These are phyloP conservation scores for Amblyornis subalaris DNA, from an alignment of 2,113 vertebrate genomes.

Conservation along the genomic window DNA sequence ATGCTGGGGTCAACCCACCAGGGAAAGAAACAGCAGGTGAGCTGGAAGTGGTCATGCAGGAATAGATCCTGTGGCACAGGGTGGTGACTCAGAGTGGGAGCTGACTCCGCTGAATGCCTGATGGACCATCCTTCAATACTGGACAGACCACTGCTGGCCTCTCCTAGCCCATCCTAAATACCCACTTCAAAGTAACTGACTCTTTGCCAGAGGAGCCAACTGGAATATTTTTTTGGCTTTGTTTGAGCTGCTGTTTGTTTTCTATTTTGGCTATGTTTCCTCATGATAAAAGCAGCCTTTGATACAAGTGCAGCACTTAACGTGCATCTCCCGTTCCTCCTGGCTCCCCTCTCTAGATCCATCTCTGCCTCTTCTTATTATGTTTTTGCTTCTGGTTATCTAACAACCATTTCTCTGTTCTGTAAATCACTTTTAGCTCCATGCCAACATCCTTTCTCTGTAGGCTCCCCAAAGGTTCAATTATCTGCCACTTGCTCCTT, in stretches of 20 bases:
- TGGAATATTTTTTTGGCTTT: not conserved
- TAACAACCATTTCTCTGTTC: conserved; percentile 13
- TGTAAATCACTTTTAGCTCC: not conserved
- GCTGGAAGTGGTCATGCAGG: not conserved
- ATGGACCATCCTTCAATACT: accelerated
- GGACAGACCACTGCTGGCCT: accelerated
- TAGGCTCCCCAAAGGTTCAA: conserved; percentile 12
- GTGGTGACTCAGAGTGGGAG: not conserved
- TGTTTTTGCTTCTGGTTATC: not conserved
- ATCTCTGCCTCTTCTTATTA: not conserved
- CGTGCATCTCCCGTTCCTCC: accelerated
- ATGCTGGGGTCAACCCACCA: accelerated
- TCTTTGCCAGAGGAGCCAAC: not conserved
- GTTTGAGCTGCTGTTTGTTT: not conserved
- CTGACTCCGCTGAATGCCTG: not conserved
- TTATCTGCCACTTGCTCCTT: conserved; percentile 10
- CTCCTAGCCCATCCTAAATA: not conserved
- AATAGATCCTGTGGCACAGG: accelerated
- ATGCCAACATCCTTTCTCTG: not conserved
- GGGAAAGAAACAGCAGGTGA: not conserved
- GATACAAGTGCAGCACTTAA: not conserved
- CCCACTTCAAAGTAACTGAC: not conserved
- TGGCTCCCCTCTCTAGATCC: not conserved
- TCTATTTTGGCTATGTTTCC: not conserved
- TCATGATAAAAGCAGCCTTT: conserved; percentile 5